These are phyloP conservation scores for Cyanistes caeruleus DNA, from an alignment of 2,113 vertebrate species.

Conservation along the genomic window DNA sequence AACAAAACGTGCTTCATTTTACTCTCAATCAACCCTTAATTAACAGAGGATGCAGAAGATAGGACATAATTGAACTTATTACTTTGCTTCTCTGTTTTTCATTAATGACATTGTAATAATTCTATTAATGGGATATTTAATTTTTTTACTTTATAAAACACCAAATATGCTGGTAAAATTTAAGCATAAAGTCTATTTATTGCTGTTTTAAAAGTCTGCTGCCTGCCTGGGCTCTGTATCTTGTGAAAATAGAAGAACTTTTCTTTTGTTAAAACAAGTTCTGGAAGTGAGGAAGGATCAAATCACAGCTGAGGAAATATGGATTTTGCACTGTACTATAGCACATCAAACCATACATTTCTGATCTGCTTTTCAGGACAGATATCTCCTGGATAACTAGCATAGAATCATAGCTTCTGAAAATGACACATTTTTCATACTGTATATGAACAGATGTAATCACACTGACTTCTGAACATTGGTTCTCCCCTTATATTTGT, in stretches of 20 bases:
- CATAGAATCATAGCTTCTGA: background rate
- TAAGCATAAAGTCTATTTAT: background rate
- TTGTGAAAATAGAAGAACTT: background rate
- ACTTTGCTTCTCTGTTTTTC: slow-evolving; percentile 14
- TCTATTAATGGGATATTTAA: background rate
- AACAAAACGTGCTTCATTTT: slow-evolving; percentile 24
- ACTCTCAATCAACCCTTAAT: background rate
- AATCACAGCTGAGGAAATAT: background rate
- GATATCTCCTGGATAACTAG: background rate
- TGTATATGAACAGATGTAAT: background rate
- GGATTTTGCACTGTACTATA: background rate
- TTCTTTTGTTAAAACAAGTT: background rate
- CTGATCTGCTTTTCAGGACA: background rate
- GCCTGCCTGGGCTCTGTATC: background rate
- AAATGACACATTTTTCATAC: background rate
- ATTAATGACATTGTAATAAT: background rate
- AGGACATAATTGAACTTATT: background rate
- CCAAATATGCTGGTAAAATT: background rate
- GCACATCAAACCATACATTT: background rate
- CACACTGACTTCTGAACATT: background rate
- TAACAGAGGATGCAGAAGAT: background rate
- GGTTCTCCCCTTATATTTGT: background rate
- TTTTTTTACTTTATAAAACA: background rate
- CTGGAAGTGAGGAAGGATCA: background rate
- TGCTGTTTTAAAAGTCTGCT: background rate